Conservation (phyloP, 2,888 invertebrate genomes). For the Erynnis tages region DNA sequence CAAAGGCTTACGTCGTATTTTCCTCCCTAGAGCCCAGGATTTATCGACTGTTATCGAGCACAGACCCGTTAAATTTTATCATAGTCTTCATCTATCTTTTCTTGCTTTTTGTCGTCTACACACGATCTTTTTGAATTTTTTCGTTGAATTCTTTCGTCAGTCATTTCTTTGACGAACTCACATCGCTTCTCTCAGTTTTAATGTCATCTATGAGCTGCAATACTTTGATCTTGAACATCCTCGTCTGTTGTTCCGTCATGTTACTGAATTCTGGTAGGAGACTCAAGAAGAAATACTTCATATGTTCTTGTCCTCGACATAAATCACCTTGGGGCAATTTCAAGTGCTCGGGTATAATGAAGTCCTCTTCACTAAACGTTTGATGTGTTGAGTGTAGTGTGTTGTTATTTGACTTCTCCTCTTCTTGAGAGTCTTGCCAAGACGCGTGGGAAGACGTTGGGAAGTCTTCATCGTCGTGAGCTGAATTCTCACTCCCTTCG, state of each 20-base stretch:
- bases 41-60: no score
- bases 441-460: background rate
- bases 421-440: background rate
- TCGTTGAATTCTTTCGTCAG: no score
- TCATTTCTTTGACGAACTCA: no score
- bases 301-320: constrained; percentile 8
- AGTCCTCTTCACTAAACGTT: constrained; percentile 18
- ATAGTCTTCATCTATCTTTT: no score
- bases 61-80: no score
- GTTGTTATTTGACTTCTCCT: background rate
- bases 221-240: constrained; percentile 20
- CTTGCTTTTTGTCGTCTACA: no score
- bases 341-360: constrained; percentile 19
- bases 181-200: no score
- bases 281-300: constrained; percentile 24
- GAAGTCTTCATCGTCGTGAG: background rate
- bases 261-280: constrained; percentile 17
- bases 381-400: background rate
- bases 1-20: no score
- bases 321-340: background rate
- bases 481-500: constrained; percentile 4
- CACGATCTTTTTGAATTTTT: no score
- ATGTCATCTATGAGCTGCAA: constrained; percentile 23
- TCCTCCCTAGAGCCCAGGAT: no score
- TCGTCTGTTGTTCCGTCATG: constrained; percentile 20